Conservation (phyloP, 2,888 invertebrate genomes). For the Drosophila affinis region DNA sequence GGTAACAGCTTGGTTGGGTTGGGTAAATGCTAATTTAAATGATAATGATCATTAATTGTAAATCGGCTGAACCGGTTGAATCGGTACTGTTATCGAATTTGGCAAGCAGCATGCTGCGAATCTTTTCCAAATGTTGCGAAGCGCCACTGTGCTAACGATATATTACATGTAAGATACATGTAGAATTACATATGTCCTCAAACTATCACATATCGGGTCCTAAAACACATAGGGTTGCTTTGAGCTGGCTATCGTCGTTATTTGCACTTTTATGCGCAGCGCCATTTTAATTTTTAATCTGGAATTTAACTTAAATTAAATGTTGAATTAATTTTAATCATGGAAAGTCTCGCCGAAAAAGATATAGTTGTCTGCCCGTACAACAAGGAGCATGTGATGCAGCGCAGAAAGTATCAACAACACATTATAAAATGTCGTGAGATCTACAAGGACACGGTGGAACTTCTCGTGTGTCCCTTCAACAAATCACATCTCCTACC, state of each 20-base stretch:
- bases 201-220: too few species aligned
- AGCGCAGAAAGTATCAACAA: conserved; percentile 85
- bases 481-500: conserved; percentile 85
- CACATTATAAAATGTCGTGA: conserved; percentile 86
- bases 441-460: conserved; percentile 84
- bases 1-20: background rate
- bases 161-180: too few species aligned
- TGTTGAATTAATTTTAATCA: background rate
- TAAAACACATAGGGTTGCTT: too few species aligned
- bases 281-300: background rate
- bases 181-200: too few species aligned
- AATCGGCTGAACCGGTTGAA: too few species aligned
- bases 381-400: conserved; percentile 85
- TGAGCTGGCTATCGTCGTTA: too few species aligned
- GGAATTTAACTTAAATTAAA: too few species aligned
- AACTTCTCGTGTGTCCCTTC: conserved; percentile 85
- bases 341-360: conserved; percentile 15
- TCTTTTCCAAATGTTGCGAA: too few species aligned
- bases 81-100: too few species aligned
- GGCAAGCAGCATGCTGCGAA: too few species aligned
- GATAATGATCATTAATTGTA: background rate
- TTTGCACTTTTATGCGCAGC: too few species aligned
- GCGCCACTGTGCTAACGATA: too few species aligned
- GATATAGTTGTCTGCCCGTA: conserved; percentile 86
- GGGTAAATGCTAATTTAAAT: conserved; percentile 9